Percentiles rank a stretch among this genome's conserved stretches.
These are phyloP conservation scores for Polyodon spathula DNA, from an alignment of 2,113 vertebrate genomes.

Conservation along the genomic window DNA sequence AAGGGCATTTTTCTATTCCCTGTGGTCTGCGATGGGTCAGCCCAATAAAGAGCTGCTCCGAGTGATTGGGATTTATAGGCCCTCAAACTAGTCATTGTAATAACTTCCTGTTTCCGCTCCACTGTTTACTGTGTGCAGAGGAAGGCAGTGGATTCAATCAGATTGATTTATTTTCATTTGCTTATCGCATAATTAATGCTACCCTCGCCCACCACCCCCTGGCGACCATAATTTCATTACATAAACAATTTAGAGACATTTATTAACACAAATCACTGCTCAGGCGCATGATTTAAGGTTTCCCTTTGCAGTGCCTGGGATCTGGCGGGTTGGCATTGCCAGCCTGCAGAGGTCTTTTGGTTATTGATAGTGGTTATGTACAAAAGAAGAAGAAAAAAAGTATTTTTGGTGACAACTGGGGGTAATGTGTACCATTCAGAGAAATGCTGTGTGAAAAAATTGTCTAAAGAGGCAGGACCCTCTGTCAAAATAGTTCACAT, in stretches of 20 bases:
- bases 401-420: conserved; percentile 10
- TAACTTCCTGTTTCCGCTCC: conserved; percentile 50
- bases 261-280: conserved; percentile 53
- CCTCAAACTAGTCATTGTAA: conserved; percentile 33
- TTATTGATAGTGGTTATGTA: conserved; percentile 30
- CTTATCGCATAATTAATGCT: conserved; percentile 57
- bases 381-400: conserved; percentile 16
- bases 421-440: conserved; percentile 8
- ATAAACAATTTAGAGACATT: conserved; percentile 55
- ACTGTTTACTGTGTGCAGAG: conserved; percentile 45
- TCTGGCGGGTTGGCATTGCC: too few species aligned
- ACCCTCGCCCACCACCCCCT: conserved; percentile 27
- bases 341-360: too few species aligned
- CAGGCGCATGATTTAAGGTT: conserved; percentile 20
- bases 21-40: conserved; percentile 6
- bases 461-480: too few species aligned
- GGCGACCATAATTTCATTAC: conserved; percentile 44
- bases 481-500: too few species aligned
- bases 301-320: too few species aligned
- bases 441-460: conserved; percentile 7
- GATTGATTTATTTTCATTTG: conserved; percentile 51
- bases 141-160: conserved; percentile 39
- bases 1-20: conserved; percentile 23
- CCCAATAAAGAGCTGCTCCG: conserved; percentile 8
- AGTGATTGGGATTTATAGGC: conserved; percentile 39